Evolutionary conservation across 2,888 invertebrate genomes (phyloP), one percentile per base, ranked within the genome.

Genomic region (Itoplectis maculator): DNA sequence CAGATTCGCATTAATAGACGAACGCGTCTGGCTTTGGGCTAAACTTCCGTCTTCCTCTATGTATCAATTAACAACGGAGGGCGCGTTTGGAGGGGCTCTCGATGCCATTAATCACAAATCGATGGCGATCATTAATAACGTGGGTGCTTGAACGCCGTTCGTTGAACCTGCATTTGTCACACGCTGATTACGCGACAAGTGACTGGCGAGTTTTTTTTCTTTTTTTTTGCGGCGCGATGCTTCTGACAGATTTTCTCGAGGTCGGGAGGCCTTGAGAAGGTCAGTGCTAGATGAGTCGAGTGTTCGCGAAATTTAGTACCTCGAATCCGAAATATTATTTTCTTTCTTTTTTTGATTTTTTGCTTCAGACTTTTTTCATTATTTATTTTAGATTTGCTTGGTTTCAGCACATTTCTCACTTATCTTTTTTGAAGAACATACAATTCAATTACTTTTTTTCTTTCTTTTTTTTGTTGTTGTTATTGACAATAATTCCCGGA

Each of bases 101-200:
- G 20, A n/a, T 54, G 61, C 49, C 61, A 61, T 73, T n/a, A 49
- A 61, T 73, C 61, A 49, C 61, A 8, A 49, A 29, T 37, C 15
- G 20, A 70, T 42, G 7, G 23, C 9, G 35, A 56, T 42, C 13
- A 70, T 70, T 56, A 56, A 70, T 70, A 42, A 70, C 69, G 11
- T 0, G 42, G 54, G 8, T 23, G 40, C 20, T n/a, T n/a, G n/a
- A n/a, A n/a, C 54, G 23, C 6, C 20, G 65, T 47, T 23, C 56
- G 37, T 40, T 56, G 70, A 56, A 56, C 56, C 29, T 37, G 8
- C 11, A 56, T 29, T 2, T 51, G 20, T 15, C 23, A 2, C 2
- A 51, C 18, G 20, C 11, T 29, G 29, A 72, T 72, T 47, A 59
- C 23, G 51, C 40, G 18, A 49, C 11, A 37, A 29, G 35, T 45